phyloP scores from a whole-genome alignment of 1,140 invertebrate species.

The Cephus cinctus region DNA sequence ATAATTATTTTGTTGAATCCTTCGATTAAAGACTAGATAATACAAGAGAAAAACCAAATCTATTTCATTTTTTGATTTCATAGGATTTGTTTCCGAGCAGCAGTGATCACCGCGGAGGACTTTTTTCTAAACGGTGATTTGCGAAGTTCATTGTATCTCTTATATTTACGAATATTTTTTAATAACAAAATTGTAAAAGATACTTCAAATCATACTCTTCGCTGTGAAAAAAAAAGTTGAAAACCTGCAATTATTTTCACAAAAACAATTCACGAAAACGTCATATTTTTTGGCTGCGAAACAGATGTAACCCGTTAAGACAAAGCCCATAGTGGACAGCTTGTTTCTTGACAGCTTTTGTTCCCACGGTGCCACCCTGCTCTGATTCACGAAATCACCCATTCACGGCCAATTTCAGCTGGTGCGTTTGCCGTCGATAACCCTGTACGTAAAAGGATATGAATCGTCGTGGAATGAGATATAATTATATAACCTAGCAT shows the following conservation, averaged over 20 bases:
- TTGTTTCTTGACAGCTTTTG: too few species aligned
- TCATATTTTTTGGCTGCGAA: not conserved
- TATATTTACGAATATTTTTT: not conserved
- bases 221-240: conserved; percentile 3
- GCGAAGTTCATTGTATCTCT: not conserved
- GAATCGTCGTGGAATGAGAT: too few species aligned
- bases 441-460: too few species aligned
- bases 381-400: too few species aligned
- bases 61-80: not conserved
- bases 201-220: not conserved
- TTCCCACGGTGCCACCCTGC: too few species aligned
- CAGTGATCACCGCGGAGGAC: not conserved
- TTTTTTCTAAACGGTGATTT: not conserved
- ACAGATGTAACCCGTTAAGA: not conserved
- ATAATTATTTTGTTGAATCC: not conserved
- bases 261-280: not conserved
- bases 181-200: not conserved
- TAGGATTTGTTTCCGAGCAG: not conserved
- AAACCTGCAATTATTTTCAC: not conserved
- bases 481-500: too few species aligned
- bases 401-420: too few species aligned
- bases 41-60: not conserved
- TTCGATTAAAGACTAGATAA: not conserved
- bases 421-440: too few species aligned
- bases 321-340: too few species aligned